phyloP scores from a whole-genome alignment of 2,888 invertebrate species.

The Orchestes rusci region DNA sequence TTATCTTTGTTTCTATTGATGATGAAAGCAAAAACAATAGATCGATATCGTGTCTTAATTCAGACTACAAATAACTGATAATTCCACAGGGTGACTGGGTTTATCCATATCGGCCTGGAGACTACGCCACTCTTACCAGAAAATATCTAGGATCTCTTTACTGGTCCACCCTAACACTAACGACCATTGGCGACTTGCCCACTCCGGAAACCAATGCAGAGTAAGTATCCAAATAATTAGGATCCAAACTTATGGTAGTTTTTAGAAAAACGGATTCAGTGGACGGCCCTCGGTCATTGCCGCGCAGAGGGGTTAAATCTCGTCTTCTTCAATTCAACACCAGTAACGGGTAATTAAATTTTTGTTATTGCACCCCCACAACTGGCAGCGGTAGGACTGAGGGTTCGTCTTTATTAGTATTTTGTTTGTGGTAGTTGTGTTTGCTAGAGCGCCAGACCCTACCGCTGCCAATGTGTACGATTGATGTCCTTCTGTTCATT shows the following conservation, averaged over 20 bases:
- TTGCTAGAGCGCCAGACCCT: too few species aligned
- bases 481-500: conserved; percentile 2
- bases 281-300: conserved; percentile 83
- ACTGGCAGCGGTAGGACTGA: conserved; percentile 42
- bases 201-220: conserved; percentile 94
- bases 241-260: background rate
- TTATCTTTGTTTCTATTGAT: too few species aligned
- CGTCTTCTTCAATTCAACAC: conserved; percentile 85
- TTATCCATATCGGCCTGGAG: conserved; percentile 79
- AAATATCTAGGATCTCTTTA: conserved; percentile 93
- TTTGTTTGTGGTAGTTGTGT: too few species aligned
- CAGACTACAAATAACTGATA: too few species aligned
- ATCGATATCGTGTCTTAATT: too few species aligned
- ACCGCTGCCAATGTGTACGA: conserved; percentile 30
- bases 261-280: conserved; percentile 50
- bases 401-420: conserved; percentile 41
- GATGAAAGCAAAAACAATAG: too few species aligned
- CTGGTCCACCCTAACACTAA: conserved; percentile 93
- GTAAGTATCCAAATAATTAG: conserved; percentile 57
- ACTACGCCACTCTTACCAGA: conserved; percentile 81
- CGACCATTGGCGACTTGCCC: conserved; percentile 93
- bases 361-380: conserved; percentile 10
- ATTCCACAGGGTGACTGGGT: conserved; percentile 90
- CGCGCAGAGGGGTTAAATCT: conserved; percentile 83
- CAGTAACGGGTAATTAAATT: conserved; percentile 67